Percentiles rank a stretch among this genome's conserved stretches.
Conservation (phyloP, 2,888 invertebrate genomes). For the Plusia festucae region DNA sequence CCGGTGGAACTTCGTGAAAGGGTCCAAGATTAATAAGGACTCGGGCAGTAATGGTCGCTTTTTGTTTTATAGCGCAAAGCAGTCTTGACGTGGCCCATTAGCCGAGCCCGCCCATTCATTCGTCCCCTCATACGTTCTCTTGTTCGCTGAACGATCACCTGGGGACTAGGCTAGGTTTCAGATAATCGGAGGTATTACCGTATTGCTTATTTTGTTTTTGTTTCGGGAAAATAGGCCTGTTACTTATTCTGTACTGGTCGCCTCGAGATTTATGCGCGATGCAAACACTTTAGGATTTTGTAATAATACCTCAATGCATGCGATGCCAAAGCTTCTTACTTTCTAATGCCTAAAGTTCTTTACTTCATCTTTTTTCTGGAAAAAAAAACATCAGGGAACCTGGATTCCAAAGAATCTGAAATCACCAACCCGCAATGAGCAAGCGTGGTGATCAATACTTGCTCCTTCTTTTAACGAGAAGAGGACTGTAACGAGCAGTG, state of each 20-base stretch:
- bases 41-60: slow-evolving; percentile 73
- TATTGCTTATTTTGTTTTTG: slow-evolving; percentile 61
- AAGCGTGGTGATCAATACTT: too few species aligned
- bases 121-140: slow-evolving; percentile 70
- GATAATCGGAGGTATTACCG: slow-evolving; percentile 75
- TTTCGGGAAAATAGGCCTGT: slow-evolving; percentile 21
- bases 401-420: too few species aligned
- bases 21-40: slow-evolving; percentile 65
- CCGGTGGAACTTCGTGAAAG: slow-evolving; percentile 43
- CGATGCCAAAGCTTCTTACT: too few species aligned
- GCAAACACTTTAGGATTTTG: background rate
- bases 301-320: too few species aligned
- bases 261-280: background rate
- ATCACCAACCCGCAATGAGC: too few species aligned
- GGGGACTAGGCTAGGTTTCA: slow-evolving; percentile 75
- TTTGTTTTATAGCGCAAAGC: slow-evolving; percentile 81
- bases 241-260: slow-evolving; percentile 9
- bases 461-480: too few species aligned
- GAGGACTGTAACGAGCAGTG: too few species aligned
- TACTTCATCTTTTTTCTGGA: too few species aligned
- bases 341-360: too few species aligned
- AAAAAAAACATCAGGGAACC: too few species aligned
- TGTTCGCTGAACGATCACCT: slow-evolving; percentile 82
- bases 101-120: slow-evolving; percentile 75
- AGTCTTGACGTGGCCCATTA: slow-evolving; percentile 83